Evolutionary conservation across 1,140 invertebrate species (phyloP).

Genomic region (Drosophila asahinai): DNA sequence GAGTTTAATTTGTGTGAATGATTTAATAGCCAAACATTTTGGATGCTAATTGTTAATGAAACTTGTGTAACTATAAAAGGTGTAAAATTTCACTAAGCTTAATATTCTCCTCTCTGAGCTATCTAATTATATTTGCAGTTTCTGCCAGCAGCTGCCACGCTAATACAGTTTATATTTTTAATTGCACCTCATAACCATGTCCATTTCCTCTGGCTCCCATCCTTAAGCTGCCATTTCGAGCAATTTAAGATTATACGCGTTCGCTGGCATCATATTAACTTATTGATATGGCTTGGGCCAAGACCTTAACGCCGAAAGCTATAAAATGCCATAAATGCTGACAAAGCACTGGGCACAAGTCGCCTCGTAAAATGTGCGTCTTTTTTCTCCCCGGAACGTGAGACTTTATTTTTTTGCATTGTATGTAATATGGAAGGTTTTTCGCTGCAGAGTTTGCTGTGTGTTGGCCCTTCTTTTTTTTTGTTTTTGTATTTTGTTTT

Average conservation of each 20-base stretch:
- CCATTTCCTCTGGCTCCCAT: not conserved
- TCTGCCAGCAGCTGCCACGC: not conserved
- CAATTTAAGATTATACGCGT: constrained; percentile 6
- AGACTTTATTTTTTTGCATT: constrained; percentile 49
- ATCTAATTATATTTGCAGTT: not conserved
- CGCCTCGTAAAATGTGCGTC: constrained; percentile 55
- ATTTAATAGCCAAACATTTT: not conserved
- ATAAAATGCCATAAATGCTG: constrained; percentile 55
- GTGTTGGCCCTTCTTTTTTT: not conserved
- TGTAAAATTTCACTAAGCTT: not conserved
- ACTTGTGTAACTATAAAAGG: not conserved
- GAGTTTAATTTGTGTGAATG: not conserved
- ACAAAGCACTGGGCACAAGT: constrained; percentile 60
- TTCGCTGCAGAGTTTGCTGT: constrained; percentile 21
- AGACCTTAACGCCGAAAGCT: constrained; percentile 39
- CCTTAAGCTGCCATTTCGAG: not conserved
- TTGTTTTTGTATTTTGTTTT: not conserved
- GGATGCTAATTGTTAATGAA: not conserved
- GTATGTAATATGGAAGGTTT: constrained; percentile 3
- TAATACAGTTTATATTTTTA: constrained; percentile 1
- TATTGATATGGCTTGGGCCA: constrained; percentile 46
- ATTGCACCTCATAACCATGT: not conserved
- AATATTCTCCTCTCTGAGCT: not conserved
- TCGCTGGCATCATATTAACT: constrained; percentile 25
- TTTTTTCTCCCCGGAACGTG: constrained; percentile 47